phyloP scores from a whole-genome alignment of 2,888 invertebrate genomes.

The Deroplatys truncata region DNA sequence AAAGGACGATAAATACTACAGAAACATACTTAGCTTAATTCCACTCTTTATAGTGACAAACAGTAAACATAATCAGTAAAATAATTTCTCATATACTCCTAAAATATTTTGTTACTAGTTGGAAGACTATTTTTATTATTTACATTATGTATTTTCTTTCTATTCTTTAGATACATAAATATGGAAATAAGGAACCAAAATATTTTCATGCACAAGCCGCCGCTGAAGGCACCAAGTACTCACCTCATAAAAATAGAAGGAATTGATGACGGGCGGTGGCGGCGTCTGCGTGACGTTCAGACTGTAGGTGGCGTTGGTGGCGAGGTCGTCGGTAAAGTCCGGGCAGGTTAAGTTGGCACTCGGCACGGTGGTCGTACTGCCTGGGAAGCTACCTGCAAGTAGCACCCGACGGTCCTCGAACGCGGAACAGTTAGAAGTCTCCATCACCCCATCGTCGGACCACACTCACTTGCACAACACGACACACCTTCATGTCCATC shows the following conservation, averaged over 20 bases:
- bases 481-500: background rate
- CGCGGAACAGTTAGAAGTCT: background rate
- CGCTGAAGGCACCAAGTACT: slow-evolving; percentile 20
- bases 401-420: background rate
- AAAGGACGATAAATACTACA: too few relatives aligned
- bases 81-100: too few relatives aligned
- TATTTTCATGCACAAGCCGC: background rate
- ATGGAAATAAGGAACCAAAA: too few relatives aligned
- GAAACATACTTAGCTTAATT: too few relatives aligned
- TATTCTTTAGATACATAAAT: too few relatives aligned
- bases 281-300: slow-evolving; percentile 12
- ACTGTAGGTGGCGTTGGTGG: slow-evolving; percentile 22
- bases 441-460: background rate
- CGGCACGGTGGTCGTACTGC: background rate
- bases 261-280: slow-evolving; percentile 43
- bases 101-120: too few relatives aligned
- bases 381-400: background rate
- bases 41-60: too few relatives aligned
- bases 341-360: background rate
- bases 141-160: too few relatives aligned
- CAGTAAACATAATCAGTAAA: too few relatives aligned
- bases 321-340: background rate
- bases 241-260: slow-evolving; percentile 56
- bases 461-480: background rate
- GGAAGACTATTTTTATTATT: too few relatives aligned